phyloP scores from a whole-genome alignment of 1,140 invertebrate species.

The Pogonognathellus flavescens region DNA sequence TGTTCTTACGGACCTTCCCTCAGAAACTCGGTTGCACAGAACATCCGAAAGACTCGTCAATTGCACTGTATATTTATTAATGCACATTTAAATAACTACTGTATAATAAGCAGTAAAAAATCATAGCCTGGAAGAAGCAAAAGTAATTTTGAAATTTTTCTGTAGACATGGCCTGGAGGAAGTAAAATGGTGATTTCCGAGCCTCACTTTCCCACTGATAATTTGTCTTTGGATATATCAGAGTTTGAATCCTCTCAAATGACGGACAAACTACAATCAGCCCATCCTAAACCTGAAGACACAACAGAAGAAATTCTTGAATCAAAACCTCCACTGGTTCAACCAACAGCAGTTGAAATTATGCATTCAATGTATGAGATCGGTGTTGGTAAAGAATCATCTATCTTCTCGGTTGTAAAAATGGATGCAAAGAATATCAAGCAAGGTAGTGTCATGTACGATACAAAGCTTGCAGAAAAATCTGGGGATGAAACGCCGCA shows the following conservation, averaged over 20 bases:
- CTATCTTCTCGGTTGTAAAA: not conserved
- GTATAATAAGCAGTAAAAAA: too few species aligned
- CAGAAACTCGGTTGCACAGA: conserved; percentile 38
- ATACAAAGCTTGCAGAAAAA: not conserved
- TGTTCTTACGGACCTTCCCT: not conserved
- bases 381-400: not conserved
- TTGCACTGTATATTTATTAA: conserved; percentile 51
- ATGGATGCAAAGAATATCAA: not conserved
- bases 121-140: too few species aligned
- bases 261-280: not conserved
- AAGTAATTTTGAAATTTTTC: not conserved
- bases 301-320: too few species aligned
- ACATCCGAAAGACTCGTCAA: conserved; percentile 26
- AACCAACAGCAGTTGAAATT: not conserved
- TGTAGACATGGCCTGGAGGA: not conserved
- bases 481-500: conserved; percentile 10
- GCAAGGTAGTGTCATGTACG: not conserved
- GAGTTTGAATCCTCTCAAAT: not conserved
- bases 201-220: not conserved
- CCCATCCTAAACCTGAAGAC: too few species aligned
- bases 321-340: too few species aligned
- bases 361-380: not conserved
- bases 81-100: too few species aligned
- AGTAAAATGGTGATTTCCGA: not conserved
- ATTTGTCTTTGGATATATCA: not conserved